Evolutionary conservation across 2,797 vertebrate genomes (phyloP), one percentile per base, ranked within the genome.

Genomic region (Gadopsis marmoratus): DNA sequence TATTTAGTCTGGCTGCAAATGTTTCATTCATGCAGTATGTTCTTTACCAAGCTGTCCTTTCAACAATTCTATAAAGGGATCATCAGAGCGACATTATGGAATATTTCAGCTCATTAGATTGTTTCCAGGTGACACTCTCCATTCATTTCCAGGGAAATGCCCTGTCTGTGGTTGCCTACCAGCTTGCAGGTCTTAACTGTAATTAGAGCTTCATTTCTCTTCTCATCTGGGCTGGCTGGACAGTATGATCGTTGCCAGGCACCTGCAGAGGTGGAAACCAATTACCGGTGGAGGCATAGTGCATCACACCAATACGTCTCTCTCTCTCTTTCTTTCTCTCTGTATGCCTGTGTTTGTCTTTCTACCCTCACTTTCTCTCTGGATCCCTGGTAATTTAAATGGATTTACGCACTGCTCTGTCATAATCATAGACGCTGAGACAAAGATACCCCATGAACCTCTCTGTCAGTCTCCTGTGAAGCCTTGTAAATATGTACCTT

Each of bases 211-310:
- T 88, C 71, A 80, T 82, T 91, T 85, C 65, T 89, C 88, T 88
- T 89, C 82, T 83, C 79, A 89, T 88, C 70, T 88, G 83, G 35
- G 74, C 70, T 59, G 39, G 58, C 73, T 76, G 78, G 81, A 72
- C 47, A 51, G 58, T 53, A 31, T 63, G 79, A 86, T 85, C 5
- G 93, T 95, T 95, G 94, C 94, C 92, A 93, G 88, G 94, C 88
- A 87, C 85, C 83, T 84, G 86, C 43, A 89, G 86, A 85, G 87
- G 75, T 92, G 83, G 86, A 91, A 93, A 91, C 74, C 85, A 89
- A 92, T 93, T 93, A 91, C 82, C 19, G 74, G 61, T 83, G 77
- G 77, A 84, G 77, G 66, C 80, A 82, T 82, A 71, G 64, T 41
- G 33, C 84, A 74, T 88, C 76, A 74, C 86, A 82, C 66, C 71